Conservation (phyloP, 1,140 invertebrate genomes). For the Drosophila orosa region DNA sequence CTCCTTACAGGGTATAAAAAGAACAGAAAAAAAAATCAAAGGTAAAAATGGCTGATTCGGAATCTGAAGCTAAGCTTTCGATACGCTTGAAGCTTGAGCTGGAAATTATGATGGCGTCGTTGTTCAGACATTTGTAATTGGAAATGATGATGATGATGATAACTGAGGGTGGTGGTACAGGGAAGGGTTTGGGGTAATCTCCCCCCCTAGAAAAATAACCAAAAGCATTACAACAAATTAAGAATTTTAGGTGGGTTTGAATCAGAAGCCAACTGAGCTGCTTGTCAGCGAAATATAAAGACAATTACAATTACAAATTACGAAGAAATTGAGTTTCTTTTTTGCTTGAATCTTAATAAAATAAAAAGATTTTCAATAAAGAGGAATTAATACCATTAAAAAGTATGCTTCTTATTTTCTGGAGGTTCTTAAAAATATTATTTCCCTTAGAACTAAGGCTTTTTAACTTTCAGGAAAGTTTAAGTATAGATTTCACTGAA, state of each 20-base stretch:
- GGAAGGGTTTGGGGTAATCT: background rate
- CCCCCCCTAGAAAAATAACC: slow-evolving; percentile 18
- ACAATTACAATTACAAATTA: background rate
- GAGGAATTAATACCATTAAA: background rate
- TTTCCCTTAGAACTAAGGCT: background rate
- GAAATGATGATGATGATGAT: slow-evolving; percentile 36
- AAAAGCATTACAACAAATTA: slow-evolving; percentile 55
- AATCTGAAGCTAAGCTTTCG: slow-evolving; percentile 61
- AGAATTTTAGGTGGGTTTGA: background rate
- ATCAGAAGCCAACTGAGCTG: background rate
- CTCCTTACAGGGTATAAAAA: slow-evolving; percentile 5
- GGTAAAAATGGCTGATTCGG: slow-evolving; percentile 37
- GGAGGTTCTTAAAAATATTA: background rate
- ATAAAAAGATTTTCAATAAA: background rate
- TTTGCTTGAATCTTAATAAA: too few relatives aligned
- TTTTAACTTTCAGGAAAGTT: background rate
- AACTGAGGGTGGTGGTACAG: background rate
- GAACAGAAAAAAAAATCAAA: slow-evolving; percentile 16
- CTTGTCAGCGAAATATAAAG: slow-evolving; percentile 8
- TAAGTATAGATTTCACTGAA: background rate
- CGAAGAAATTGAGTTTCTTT: too few relatives aligned
- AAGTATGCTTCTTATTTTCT: background rate
- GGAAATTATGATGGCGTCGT: slow-evolving; percentile 49
- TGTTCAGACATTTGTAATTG: slow-evolving; percentile 39
- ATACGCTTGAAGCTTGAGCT: slow-evolving; percentile 48